phyloP scores from a whole-genome alignment of 2,888 invertebrate genomes.

The Cetonia aurata region DNA sequence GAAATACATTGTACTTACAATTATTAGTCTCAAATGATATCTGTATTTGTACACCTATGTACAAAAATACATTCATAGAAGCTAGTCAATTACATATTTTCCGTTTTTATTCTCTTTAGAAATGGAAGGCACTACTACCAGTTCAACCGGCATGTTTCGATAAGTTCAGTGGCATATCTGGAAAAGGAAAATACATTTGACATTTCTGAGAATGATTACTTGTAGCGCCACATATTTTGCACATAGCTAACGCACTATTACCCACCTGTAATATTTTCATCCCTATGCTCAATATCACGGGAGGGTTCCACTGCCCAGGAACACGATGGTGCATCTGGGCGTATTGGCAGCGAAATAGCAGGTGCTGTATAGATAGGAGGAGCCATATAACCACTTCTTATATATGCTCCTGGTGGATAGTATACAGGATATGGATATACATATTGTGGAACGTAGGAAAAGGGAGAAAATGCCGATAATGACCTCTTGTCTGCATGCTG shows the following conservation, averaged over 20 bases:
- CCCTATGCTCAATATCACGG: conserved; percentile 67
- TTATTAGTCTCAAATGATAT: conserved; percentile 33
- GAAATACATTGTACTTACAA: conserved; percentile 31
- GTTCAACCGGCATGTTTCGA: conserved; percentile 83
- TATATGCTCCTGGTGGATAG: conserved; percentile 56
- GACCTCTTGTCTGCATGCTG: conserved; percentile 58
- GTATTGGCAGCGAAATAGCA: conserved; percentile 67
- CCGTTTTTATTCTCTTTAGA: conserved; percentile 41
- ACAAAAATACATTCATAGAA: conserved; percentile 45
- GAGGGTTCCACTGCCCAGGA: conserved; percentile 69
- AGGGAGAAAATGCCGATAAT: conserved; percentile 64
- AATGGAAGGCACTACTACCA: conserved; percentile 59
- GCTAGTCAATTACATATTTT: conserved; percentile 22
- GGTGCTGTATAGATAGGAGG: conserved; percentile 61
- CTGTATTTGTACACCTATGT: conserved; percentile 41
- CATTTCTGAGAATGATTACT: not conserved
- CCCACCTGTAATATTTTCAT: conserved; percentile 72
- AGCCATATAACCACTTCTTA: conserved; percentile 59
- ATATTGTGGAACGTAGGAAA: conserved; percentile 67
- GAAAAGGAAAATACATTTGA: conserved; percentile 62
- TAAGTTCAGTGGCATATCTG: conserved; percentile 92
- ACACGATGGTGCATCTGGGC: conserved; percentile 68
- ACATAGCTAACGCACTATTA: not conserved
- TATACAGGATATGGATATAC: conserved; percentile 62
- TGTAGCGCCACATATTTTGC: not conserved